A percentile compares a stretch with the other conserved stretches of the same genome.
These are phyloP conservation scores for Datnioides undecimradiatus DNA, from an alignment of 2,113 vertebrate genomes.

Conservation along the genomic window DNA sequence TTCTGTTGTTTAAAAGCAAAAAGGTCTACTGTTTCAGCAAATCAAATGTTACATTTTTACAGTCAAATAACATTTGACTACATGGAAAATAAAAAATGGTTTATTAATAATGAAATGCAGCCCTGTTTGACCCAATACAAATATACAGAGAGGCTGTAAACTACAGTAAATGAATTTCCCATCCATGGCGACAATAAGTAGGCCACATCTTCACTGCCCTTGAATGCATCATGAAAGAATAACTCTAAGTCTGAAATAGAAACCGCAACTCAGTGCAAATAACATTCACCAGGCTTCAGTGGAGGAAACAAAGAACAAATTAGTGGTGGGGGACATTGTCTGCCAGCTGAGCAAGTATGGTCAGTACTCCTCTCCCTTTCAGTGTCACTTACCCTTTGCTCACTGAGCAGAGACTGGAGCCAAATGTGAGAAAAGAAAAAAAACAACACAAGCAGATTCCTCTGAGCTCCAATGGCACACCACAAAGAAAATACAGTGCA, in stretches of 20 bases:
- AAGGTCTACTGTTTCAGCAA: neutral
- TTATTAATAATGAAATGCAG: neutral
- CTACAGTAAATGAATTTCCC: too few relatives aligned
- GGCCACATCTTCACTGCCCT: neutral
- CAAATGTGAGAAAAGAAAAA: slow-evolving; percentile 16
- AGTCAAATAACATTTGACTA: too few relatives aligned
- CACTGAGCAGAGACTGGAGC: slow-evolving; percentile 5
- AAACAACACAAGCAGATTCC: slow-evolving; percentile 1
- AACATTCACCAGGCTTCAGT: neutral
- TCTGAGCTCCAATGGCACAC: neutral
- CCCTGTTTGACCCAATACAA: neutral
- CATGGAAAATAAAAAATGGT: neutral
- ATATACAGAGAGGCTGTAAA: neutral
- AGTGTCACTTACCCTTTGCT: slow-evolving; percentile 43
- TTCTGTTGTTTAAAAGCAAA: neutral
- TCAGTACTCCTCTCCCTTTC: slow-evolving; percentile 25
- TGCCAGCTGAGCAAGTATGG: slow-evolving; percentile 49
- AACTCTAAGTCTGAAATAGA: neutral
- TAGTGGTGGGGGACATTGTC: neutral
- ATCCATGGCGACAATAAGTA: neutral
- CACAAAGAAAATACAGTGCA: slow-evolving; percentile 7
- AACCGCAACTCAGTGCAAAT: slow-evolving; percentile 15
- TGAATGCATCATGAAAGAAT: neutral
- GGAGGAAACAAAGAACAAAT: slow-evolving; percentile 24
- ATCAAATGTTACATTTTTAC: neutral